Percentiles rank a stretch among this genome's conserved stretches.
Evolutionary conservation across 2,888 invertebrate genomes (phyloP).

Genomic region (Cerastis leucographa): DNA sequence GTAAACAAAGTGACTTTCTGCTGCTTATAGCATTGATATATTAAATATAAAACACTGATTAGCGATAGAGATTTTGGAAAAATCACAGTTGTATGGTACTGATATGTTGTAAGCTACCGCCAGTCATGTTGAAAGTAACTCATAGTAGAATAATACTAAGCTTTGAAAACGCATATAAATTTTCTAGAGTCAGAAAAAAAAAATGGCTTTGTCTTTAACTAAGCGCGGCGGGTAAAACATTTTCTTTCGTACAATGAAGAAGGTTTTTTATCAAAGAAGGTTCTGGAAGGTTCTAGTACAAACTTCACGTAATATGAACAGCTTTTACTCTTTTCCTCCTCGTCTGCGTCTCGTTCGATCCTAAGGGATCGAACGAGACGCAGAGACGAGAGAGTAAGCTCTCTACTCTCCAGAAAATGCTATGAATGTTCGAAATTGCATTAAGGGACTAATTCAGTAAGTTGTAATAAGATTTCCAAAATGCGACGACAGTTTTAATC

Average conservation of each 20-base stretch:
- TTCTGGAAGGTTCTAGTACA: not conserved
- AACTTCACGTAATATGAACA: not conserved
- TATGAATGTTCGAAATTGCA: conserved; percentile 39
- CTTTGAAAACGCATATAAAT: not conserved
- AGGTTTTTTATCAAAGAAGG: not conserved
- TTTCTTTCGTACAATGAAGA: not conserved
- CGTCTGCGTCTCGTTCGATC: not conserved
- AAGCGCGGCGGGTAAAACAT: not conserved
- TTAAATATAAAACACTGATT: not conserved
- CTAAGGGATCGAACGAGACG: too few species aligned
- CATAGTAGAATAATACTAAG: not conserved
- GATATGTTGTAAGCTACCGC: not conserved
- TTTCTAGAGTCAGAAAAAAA: not conserved
- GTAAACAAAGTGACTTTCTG: not conserved
- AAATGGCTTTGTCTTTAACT: not conserved
- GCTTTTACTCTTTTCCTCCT: not conserved
- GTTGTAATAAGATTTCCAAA: conserved; percentile 59
- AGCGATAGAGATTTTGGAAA: not conserved
- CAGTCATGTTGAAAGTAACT: not conserved
- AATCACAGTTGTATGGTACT: not conserved
- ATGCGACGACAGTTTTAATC: conserved; percentile 54
- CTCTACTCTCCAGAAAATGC: conserved; percentile 7
- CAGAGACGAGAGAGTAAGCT: too few species aligned
- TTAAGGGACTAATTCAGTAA: conserved; percentile 44
- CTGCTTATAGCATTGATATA: not conserved